Conservation (phyloP, 2,797 vertebrate genomes). For the Pseudomugil tenellus region DNA sequence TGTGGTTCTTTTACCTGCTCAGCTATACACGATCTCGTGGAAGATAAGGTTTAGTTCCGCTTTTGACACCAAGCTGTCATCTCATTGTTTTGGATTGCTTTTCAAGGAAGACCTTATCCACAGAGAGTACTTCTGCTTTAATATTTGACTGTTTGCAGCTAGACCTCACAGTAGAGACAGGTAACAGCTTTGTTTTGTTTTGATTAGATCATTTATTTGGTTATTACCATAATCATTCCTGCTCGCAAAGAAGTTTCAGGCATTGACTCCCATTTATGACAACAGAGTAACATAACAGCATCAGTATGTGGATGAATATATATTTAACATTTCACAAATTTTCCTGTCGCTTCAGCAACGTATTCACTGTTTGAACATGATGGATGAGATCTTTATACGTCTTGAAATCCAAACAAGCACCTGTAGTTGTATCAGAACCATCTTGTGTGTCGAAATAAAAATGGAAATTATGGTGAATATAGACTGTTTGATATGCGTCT, state of each 20-base stretch:
- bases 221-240: neutral
- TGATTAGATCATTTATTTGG: neutral
- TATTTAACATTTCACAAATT: neutral
- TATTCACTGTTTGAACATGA: neutral
- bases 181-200: neutral
- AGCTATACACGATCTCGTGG: conserved; percentile 24
- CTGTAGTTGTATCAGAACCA: neutral
- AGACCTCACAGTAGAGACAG: neutral
- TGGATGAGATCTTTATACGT: neutral
- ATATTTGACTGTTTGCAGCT: conserved; percentile 24
- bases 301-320: neutral
- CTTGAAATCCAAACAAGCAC: neutral
- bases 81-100: conserved; percentile 45
- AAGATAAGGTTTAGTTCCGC: conserved; percentile 59
- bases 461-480: neutral
- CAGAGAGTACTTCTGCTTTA: conserved; percentile 41
- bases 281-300: neutral
- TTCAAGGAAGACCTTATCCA: conserved; percentile 37
- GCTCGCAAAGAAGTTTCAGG: neutral
- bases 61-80: conserved; percentile 33
- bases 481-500: neutral
- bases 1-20: conserved; percentile 36
- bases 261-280: neutral
- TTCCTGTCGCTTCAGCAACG: neutral
- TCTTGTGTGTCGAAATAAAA: neutral